Evolutionary conservation across 64 coral and sea anemone species (phyloP).

Genomic region (Cladopsammia gracilis): DNA sequence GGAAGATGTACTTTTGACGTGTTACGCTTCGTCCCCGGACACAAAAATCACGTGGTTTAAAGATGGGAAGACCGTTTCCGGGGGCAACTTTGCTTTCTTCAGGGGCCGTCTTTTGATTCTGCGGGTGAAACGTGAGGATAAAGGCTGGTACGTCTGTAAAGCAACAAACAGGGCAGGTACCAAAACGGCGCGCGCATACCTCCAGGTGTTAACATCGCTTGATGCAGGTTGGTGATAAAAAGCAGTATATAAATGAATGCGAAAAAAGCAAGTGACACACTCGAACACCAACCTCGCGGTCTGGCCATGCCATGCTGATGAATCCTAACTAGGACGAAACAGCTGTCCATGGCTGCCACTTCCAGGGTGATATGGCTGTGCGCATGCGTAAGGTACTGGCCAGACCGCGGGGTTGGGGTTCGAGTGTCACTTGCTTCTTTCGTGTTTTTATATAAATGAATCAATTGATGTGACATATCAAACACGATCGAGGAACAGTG

Average conservation of each 20-base stretch:
- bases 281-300: no score
- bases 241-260: background rate
- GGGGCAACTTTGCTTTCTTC: background rate
- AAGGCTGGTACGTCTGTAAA: slow-evolving; percentile 82
- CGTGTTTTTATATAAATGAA: no score
- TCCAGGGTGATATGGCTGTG: no score
- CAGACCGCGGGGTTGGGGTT: no score
- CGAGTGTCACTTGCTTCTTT: no score
- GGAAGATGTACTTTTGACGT: background rate
- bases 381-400: no score
- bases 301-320: no score
- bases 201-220: slow-evolving; percentile 46
- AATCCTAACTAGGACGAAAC: no score
- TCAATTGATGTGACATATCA: no score
- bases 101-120: slow-evolving; percentile 39
- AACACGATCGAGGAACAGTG: no score
- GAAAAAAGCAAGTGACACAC: background rate
- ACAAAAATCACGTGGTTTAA: slow-evolving; percentile 76
- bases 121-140: slow-evolving; percentile 26
- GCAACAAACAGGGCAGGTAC: slow-evolving; percentile 64
- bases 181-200: slow-evolving; percentile 43
- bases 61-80: slow-evolving; percentile 46
- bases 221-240: slow-evolving; percentile 19
- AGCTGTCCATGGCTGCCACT: no score
- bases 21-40: slow-evolving; percentile 37